Evolutionary conservation across 2,888 invertebrate genomes (phyloP).

Genomic region (Copidosoma aretas): DNA sequence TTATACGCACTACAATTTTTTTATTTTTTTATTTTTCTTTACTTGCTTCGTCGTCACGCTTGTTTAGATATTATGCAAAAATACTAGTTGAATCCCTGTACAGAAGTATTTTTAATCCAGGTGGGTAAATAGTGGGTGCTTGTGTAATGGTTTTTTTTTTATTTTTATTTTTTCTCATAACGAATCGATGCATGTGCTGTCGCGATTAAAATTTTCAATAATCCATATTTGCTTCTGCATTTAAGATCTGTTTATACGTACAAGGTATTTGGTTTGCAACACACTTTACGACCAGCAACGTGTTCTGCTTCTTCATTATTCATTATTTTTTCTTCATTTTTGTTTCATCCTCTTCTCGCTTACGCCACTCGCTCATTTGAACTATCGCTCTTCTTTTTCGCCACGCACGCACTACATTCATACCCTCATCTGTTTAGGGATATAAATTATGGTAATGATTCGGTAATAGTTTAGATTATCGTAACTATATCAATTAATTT

Average conservation of each 20-base stretch:
- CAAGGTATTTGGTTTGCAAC: slow-evolving; percentile 60
- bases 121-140: no score
- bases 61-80: slow-evolving; percentile 55
- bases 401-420: slow-evolving; percentile 28
- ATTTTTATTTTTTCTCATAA: slow-evolving; percentile 19
- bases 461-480: slow-evolving; percentile 54
- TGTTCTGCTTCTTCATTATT: slow-evolving; percentile 9
- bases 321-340: slow-evolving; percentile 14
- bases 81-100: slow-evolving; percentile 61
- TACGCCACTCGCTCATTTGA: slow-evolving; percentile 11
- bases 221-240: slow-evolving; percentile 41
- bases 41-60: slow-evolving; percentile 18
- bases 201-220: slow-evolving; percentile 13
- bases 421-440: slow-evolving; percentile 48
- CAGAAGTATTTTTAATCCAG: slow-evolving; percentile 48
- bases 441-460: slow-evolving; percentile 64
- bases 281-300: slow-evolving; percentile 48
- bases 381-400: slow-evolving; percentile 26
- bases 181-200: slow-evolving; percentile 26
- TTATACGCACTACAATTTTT: neutral
- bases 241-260: slow-evolving; percentile 55
- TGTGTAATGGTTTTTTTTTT: slow-evolving; percentile 10
- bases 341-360: slow-evolving; percentile 31
- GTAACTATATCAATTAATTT: slow-evolving; percentile 26
- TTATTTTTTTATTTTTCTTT: slow-evolving; percentile 7